These are phyloP conservation scores for Carlito syrichta DNA, from an alignment of 2,113 vertebrate genomes.

Conservation along the genomic window DNA sequence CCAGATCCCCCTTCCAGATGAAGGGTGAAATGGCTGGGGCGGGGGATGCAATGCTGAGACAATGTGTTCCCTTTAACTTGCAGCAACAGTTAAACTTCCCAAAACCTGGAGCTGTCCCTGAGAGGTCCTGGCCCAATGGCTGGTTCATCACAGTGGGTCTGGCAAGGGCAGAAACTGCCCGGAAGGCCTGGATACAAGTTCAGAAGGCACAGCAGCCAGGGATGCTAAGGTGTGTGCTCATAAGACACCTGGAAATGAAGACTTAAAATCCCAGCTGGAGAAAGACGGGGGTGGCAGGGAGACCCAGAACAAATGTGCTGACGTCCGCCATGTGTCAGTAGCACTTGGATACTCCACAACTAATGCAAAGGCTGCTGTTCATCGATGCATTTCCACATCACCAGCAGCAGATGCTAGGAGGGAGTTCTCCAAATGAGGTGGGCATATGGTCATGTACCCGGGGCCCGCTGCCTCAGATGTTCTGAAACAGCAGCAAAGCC, in stretches of 20 bases:
- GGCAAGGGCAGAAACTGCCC: neutral
- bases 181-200: neutral
- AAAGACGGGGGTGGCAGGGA: constrained; percentile 64
- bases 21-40: neutral
- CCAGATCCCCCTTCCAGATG: constrained; percentile 12
- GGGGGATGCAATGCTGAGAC: too few relatives aligned
- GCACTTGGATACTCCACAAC: constrained; percentile 61
- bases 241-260: constrained; percentile 67
- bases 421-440: constrained; percentile 58
- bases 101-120: too few relatives aligned
- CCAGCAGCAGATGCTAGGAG: constrained; percentile 66
- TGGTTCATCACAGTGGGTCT: rapidly evolving
- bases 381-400: constrained; percentile 69
- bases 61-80: neutral
- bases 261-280: constrained; percentile 69
- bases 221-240: constrained; percentile 47
- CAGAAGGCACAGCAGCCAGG: neutral
- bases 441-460: constrained; percentile 20
- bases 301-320: constrained; percentile 48
- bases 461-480: neutral
- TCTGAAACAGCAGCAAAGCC: neutral
- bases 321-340: constrained; percentile 76
- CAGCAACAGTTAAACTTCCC: too few relatives aligned
- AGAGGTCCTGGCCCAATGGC: neutral
- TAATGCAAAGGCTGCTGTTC: constrained; percentile 67